Percentiles rank a stretch among this genome's conserved stretches.
phyloP scores from a whole-genome alignment of 2,797 vertebrate genomes.

The Myotis pilosus region DNA sequence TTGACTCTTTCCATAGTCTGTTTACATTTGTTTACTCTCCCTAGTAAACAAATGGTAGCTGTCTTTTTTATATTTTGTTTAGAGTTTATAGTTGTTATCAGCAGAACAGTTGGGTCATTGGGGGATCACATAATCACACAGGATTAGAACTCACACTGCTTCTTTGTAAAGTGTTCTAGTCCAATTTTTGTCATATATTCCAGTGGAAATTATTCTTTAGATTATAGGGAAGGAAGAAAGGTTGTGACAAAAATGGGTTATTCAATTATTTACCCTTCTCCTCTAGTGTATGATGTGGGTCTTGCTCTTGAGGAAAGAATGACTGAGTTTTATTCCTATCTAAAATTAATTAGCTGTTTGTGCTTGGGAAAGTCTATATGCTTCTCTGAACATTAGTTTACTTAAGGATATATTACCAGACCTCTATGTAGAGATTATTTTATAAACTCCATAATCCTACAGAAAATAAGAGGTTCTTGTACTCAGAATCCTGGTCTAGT shows the following conservation, averaged over 20 bases:
- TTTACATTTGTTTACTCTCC: not conserved
- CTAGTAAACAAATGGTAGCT: not conserved
- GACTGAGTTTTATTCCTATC: not conserved
- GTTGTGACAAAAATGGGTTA: not conserved
- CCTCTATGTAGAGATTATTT: not conserved
- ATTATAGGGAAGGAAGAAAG: not conserved
- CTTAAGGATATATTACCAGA: not conserved
- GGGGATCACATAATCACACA: not conserved
- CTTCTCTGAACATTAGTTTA: not conserved
- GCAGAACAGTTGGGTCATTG: not conserved
- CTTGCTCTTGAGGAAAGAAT: not conserved
- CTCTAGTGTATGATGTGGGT: not conserved
- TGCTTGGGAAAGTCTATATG: slow-evolving; percentile 30
- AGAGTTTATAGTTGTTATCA: not conserved
- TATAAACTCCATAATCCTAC: not conserved
- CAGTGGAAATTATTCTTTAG: not conserved
- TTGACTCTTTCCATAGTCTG: not conserved
- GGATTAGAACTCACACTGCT: not conserved
- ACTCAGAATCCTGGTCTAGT: not conserved
- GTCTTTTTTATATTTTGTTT: not conserved
- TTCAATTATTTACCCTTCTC: not conserved
- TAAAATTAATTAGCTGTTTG: not conserved
- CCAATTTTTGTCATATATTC: not conserved
- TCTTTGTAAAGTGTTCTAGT: not conserved
- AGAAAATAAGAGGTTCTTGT: not conserved